phyloP scores from a whole-genome alignment of 1,140 invertebrate genomes.

The Trichonephila clavata region DNA sequence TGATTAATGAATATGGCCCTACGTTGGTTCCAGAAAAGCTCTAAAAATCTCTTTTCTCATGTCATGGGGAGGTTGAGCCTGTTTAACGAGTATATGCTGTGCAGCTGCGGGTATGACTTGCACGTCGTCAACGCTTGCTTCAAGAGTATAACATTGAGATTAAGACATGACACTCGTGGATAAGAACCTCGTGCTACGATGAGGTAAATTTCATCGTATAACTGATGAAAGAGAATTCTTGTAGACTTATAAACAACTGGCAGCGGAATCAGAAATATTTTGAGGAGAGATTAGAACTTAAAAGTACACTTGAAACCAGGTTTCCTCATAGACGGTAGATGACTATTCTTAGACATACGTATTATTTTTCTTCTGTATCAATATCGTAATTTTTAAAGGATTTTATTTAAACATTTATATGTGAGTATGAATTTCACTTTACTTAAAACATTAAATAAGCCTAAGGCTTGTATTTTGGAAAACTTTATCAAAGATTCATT shows the following conservation, averaged over 20 bases:
- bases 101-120: neutral
- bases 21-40: constrained; percentile 63
- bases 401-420: too few relatives aligned
- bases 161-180: neutral
- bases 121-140: neutral
- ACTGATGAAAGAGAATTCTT: neutral
- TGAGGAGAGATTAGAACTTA: neutral
- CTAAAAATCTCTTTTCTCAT: constrained; percentile 59
- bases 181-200: neutral
- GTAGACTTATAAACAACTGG: neutral
- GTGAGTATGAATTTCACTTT: too few relatives aligned
- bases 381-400: too few relatives aligned
- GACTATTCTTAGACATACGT: neutral
- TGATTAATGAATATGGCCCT: constrained; percentile 59
- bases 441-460: too few relatives aligned
- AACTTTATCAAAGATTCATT: too few relatives aligned
- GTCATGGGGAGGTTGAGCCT: constrained; percentile 7
- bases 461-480: too few relatives aligned
- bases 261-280: neutral
- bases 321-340: neutral
- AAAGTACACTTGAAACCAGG: neutral
- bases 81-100: neutral
- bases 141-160: neutral
- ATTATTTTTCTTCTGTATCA: neutral
- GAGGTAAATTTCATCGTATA: neutral